Conservation (phyloP, 2,113 vertebrate species). For the Uropsilus gracilis region DNA sequence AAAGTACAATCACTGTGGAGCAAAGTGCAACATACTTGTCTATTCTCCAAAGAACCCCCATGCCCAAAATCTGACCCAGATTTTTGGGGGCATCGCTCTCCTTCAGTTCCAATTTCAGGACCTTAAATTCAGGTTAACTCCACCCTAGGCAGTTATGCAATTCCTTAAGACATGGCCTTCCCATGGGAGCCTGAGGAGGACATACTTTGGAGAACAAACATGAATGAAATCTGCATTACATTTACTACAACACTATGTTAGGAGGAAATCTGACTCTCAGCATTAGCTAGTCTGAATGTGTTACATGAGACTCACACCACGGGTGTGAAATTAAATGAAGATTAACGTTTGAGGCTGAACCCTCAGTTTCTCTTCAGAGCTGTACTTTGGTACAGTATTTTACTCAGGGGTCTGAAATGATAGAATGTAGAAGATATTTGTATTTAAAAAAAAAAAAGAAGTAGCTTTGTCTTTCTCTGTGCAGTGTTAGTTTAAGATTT, state of each 20-base stretch:
- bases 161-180: neutral
- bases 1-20: constrained; percentile 90
- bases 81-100: constrained; percentile 61
- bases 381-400: constrained; percentile 86
- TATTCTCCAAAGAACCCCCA: constrained; percentile 77
- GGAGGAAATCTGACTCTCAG: constrained; percentile 66
- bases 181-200: constrained; percentile 41
- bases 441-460: constrained; percentile 83
- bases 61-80: constrained; percentile 47
- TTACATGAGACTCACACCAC: constrained; percentile 65
- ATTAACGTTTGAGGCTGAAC: constrained; percentile 78
- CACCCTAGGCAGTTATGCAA: neutral
- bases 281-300: constrained; percentile 77
- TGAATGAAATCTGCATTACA: constrained; percentile 41
- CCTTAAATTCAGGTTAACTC: constrained; percentile 62
- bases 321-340: constrained; percentile 74
- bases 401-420: constrained; percentile 90
- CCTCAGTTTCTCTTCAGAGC: constrained; percentile 83
- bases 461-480: constrained; percentile 85
- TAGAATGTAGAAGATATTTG: constrained; percentile 84
- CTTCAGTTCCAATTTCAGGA: constrained; percentile 60
- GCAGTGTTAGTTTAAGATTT: constrained; percentile 87
- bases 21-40: constrained; percentile 87
- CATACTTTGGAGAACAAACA: constrained; percentile 1
- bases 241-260: constrained; percentile 57